These are phyloP conservation scores for Notoglanidium macrostoma DNA, from an alignment of 2,797 vertebrate species.

Conservation along the genomic window DNA sequence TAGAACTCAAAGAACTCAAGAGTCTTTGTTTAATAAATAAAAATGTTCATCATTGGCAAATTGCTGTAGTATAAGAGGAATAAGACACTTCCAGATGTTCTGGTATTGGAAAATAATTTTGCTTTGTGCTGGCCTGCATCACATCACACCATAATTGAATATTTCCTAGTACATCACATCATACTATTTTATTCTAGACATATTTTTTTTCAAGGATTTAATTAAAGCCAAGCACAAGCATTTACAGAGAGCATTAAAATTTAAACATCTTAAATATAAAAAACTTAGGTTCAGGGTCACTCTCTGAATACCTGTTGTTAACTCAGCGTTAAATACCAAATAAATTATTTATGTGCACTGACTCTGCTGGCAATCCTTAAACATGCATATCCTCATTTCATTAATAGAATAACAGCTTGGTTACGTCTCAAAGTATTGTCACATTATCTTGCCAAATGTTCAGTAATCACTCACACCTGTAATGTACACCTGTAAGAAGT, in stretches of 20 bases:
- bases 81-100: neutral
- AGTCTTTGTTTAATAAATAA: neutral
- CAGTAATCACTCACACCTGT: neutral
- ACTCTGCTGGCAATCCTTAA: neutral
- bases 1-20: neutral
- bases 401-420: neutral
- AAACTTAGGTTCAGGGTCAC: neutral
- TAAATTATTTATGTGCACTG: neutral
- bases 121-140: neutral
- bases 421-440: neutral
- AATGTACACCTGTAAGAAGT: no score
- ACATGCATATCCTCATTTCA: neutral
- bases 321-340: neutral
- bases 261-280: neutral
- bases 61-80: neutral
- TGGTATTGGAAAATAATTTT: neutral
- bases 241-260: neutral
- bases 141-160: neutral
- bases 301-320: neutral
- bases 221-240: neutral
- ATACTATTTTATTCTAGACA: neutral
- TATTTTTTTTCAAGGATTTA: neutral
- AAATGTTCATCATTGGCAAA: neutral
- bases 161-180: neutral
- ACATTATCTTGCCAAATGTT: neutral